A percentile compares a stretch with the other conserved stretches of the same genome.
phyloP scores from a whole-genome alignment of 2,113 vertebrate genomes.

The Rhinogobius similis region DNA sequence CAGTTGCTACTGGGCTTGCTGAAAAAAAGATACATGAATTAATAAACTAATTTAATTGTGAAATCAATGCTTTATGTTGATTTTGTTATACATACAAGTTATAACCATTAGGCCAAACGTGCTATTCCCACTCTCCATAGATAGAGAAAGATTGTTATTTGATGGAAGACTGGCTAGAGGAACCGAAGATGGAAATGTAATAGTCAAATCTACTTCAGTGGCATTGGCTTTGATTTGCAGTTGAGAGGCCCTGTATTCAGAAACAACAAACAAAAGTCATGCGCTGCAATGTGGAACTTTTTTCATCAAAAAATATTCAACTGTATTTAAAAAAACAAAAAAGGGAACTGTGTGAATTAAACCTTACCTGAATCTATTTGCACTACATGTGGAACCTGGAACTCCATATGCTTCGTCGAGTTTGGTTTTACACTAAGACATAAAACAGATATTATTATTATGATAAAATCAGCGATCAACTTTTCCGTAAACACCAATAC shows the following conservation, averaged over 20 bases:
- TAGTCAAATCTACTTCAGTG: neutral
- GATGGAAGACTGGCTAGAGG: neutral
- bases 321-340: neutral
- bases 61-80: neutral
- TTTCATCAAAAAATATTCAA: too few species aligned
- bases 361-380: neutral
- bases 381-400: neutral
- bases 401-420: neutral
- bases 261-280: neutral
- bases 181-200: neutral
- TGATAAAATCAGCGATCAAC: neutral
- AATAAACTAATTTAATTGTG: neutral
- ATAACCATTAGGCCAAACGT: neutral
- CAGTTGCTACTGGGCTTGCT: neutral
- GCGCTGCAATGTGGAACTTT: too few species aligned
- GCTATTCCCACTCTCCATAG: neutral
- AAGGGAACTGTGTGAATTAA: neutral
- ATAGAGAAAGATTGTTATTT: neutral
- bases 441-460: neutral
- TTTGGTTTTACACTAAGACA: neutral
- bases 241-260: neutral
- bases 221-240: neutral
- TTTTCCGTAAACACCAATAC: neutral
- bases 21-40: neutral
- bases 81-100: neutral